These are phyloP conservation scores for Meriones psammophilus DNA, from an alignment of 2,797 vertebrate species.

Conservation along the genomic window DNA sequence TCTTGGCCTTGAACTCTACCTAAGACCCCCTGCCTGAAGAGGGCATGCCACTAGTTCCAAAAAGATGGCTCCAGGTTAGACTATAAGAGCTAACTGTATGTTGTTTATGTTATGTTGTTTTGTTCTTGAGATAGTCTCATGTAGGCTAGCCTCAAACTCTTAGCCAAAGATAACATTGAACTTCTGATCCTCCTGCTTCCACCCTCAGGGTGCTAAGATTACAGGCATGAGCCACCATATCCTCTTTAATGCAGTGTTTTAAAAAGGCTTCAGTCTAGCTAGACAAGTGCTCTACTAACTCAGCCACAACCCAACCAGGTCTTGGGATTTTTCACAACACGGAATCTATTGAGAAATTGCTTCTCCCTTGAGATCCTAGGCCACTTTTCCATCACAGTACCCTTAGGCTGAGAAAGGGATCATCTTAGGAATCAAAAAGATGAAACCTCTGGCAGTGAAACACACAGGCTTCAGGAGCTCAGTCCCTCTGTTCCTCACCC, in stretches of 20 bases:
- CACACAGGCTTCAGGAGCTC: not conserved
- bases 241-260: not conserved
- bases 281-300: not conserved
- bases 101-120: not conserved
- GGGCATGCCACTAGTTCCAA: accelerated
- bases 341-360: slow-evolving; percentile 2
- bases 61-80: not conserved
- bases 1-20: not conserved
- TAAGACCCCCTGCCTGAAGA: not conserved
- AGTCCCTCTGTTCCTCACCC: not conserved
- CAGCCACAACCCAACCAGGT: not conserved
- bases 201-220: not conserved
- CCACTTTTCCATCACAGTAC: slow-evolving; percentile 8
- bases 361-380: slow-evolving; percentile 13
- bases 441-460: not conserved
- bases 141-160: not conserved
- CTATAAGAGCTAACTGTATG: not conserved
- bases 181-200: not conserved
- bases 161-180: not conserved
- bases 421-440: not conserved
- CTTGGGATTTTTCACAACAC: not conserved
- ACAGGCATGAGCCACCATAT: not conserved
- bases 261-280: too few relatives aligned
- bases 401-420: slow-evolving; percentile 40
- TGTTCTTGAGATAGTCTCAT: not conserved